These are phyloP conservation scores for Abramis brama DNA, from an alignment of 2,113 vertebrate genomes.

Conservation along the genomic window DNA sequence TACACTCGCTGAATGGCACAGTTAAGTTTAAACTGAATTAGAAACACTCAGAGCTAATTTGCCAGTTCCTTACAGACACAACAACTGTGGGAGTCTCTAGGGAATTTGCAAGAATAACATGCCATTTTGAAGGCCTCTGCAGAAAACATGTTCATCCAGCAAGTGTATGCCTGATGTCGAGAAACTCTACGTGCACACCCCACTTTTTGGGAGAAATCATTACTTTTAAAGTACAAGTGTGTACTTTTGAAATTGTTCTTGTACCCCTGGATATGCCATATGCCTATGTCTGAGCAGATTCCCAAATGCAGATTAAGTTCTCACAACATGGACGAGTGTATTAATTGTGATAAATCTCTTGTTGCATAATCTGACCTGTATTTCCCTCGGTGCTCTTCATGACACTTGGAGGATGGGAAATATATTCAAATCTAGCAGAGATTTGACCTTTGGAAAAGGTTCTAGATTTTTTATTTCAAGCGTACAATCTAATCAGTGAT, in stretches of 20 bases:
- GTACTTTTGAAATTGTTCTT: background rate
- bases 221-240: background rate
- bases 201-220: background rate
- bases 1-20: background rate
- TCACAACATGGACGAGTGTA: slow-evolving; percentile 1
- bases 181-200: background rate
- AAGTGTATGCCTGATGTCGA: background rate
- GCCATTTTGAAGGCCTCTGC: background rate
- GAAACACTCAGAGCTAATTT: slow-evolving; percentile 18
- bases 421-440: slow-evolving; percentile 45
- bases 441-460: slow-evolving; percentile 16
- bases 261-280: background rate
- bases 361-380: slow-evolving; percentile 27
- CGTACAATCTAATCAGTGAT: slow-evolving; percentile 5
- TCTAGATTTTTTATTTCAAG: background rate
- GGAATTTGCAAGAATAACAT: slow-evolving; percentile 43
- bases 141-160: background rate
- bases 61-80: slow-evolving; percentile 29
- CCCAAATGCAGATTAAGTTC: slow-evolving; percentile 17
- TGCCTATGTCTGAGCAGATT: background rate
- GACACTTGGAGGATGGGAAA: slow-evolving; percentile 25
- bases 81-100: slow-evolving; percentile 23
- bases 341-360: slow-evolving; percentile 40
- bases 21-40: slow-evolving; percentile 8
- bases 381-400: slow-evolving; percentile 35